Conservation (phyloP, 2,888 invertebrate genomes). For the Halictus ligatus region DNA sequence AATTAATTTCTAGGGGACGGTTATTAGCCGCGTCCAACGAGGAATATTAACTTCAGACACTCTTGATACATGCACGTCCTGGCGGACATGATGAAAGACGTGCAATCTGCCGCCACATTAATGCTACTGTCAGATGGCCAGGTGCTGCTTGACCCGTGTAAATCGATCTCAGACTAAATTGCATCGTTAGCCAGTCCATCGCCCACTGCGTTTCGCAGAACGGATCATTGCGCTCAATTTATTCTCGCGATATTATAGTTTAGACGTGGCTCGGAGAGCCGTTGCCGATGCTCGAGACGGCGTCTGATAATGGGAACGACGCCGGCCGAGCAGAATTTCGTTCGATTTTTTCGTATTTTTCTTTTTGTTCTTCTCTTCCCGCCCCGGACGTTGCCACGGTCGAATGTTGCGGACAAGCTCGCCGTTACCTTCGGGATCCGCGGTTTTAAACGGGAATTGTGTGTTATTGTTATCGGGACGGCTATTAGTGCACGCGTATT, state of each 20-base stretch:
- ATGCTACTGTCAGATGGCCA: conserved; percentile 70
- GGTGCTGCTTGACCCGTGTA: conserved; percentile 72
- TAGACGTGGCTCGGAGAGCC: conserved; percentile 17
- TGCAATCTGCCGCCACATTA: conserved; percentile 71
- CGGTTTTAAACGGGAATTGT: conserved; percentile 8
- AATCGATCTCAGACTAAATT: conserved; percentile 74
- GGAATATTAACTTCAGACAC: conserved; percentile 74
- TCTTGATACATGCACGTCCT: conserved; percentile 70
- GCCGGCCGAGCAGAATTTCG: background rate
- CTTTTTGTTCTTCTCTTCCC: too few relatives aligned
- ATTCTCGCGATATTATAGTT: conserved; percentile 61
- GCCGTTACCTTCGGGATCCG: background rate
- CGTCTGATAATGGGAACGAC: background rate
- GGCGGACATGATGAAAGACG: conserved; percentile 72
- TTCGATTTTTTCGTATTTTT: background rate
- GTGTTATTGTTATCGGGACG: conserved; percentile 14
- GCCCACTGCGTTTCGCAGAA: conserved; percentile 66
- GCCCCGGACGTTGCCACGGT: background rate
- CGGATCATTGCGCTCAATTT: conserved; percentile 69
- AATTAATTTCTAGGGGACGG: conserved; percentile 73
- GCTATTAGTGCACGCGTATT: background rate
- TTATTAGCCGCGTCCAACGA: conserved; percentile 67
- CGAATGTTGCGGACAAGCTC: background rate
- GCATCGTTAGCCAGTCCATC: conserved; percentile 74
- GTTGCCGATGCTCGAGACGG: conserved; percentile 2